These are phyloP conservation scores for Martes martes DNA, from an alignment of 2,113 vertebrate genomes.

Conservation along the genomic window DNA sequence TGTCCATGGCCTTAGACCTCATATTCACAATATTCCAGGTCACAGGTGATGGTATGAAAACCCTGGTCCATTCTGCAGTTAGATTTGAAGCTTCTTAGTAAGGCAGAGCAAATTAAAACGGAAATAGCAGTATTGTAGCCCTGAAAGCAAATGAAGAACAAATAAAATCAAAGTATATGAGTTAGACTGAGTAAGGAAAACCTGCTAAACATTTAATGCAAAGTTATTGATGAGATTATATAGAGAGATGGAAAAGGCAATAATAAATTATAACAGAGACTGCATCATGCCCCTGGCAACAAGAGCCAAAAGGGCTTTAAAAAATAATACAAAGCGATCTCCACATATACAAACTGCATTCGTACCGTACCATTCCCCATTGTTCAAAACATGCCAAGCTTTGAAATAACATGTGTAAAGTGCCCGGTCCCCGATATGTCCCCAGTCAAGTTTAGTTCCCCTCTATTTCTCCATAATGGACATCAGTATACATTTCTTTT, in stretches of 20 bases:
- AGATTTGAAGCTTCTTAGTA: not conserved
- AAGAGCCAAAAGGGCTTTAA: not conserved
- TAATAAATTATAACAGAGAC: not conserved
- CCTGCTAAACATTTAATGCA: not conserved
- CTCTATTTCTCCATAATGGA: not conserved
- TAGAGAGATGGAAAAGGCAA: not conserved
- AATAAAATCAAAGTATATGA: conserved; percentile 8
- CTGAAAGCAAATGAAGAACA: conserved; percentile 41
- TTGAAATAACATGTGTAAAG: not conserved
- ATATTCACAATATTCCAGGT: not conserved
- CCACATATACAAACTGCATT: not conserved
- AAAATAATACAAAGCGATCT: not conserved
- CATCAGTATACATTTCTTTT: not conserved
- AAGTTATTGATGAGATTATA: not conserved
- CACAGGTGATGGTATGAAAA: not conserved
- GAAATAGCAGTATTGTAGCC: not conserved
- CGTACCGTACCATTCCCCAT: not conserved
- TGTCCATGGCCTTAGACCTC: not conserved
- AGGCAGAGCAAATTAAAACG: not conserved
- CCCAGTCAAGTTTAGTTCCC: not conserved
- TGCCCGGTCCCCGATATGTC: no score
- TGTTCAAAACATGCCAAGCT: not conserved
- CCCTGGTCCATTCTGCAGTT: not conserved
- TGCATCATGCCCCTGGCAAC: not conserved
- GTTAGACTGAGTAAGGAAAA: not conserved